Conservation (phyloP, 2,888 invertebrate species). For the Dusona sp. region DNA sequence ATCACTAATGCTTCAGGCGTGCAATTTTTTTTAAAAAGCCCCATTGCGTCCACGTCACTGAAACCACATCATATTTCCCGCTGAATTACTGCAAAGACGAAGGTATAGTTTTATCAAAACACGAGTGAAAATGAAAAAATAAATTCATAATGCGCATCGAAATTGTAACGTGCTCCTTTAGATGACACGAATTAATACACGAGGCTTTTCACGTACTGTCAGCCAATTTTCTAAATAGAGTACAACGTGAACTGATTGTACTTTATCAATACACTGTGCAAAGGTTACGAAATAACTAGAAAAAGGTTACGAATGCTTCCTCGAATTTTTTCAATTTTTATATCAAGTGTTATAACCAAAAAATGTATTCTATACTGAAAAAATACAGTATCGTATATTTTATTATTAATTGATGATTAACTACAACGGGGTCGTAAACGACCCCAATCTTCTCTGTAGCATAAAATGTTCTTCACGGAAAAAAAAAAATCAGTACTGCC, state of each 20-base stretch:
- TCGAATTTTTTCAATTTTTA: background rate
- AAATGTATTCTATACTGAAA: background rate
- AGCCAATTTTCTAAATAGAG: background rate
- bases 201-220: background rate
- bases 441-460: too few relatives aligned
- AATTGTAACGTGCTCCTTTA: conserved; percentile 34
- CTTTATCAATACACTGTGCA: background rate
- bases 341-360: background rate
- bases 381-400: background rate
- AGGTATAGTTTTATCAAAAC: conserved; percentile 49
- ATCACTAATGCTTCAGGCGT: background rate
- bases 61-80: background rate
- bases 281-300: too few relatives aligned
- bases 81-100: background rate
- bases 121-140: conserved; percentile 57
- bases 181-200: background rate
- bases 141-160: conserved; percentile 52
- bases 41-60: background rate
- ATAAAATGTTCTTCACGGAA: too few relatives aligned
- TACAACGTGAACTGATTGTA: background rate
- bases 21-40: background rate
- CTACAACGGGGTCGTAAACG: too few relatives aligned
- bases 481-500: too few relatives aligned
- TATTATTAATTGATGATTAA: background rate
- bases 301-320: background rate